These are phyloP conservation scores for Chaetura pelagica DNA, from an alignment of 2,113 vertebrate species.

Conservation along the genomic window DNA sequence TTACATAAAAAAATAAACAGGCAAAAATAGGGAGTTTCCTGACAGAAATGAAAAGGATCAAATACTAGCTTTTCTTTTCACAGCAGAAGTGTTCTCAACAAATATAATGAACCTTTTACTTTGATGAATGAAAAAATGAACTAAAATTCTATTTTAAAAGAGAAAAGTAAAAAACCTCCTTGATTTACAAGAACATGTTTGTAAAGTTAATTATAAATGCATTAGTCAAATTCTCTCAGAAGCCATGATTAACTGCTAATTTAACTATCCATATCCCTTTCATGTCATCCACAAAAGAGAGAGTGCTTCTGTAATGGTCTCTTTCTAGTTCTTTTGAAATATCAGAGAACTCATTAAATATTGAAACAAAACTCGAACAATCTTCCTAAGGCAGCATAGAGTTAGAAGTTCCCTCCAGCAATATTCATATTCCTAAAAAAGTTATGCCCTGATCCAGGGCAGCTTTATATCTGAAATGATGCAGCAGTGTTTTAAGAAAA, in stretches of 20 bases:
- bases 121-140: background rate
- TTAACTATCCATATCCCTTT: constrained; percentile 39
- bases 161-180: background rate
- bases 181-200: constrained; percentile 34
- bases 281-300: constrained; percentile 50
- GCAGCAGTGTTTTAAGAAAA: background rate
- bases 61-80: background rate
- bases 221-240: constrained; percentile 52
- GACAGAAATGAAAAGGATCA: background rate
- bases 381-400: background rate
- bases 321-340: constrained; percentile 61
- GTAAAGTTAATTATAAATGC: constrained; percentile 52
- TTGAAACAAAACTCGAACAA: constrained; percentile 16
- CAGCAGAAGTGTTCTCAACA: background rate
- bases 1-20: background rate
- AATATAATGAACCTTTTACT: background rate
- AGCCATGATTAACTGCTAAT: constrained; percentile 53
- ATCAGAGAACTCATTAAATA: constrained; percentile 48
- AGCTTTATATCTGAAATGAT: background rate
- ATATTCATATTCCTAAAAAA: background rate
- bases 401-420: constrained; percentile 15
- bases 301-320: constrained; percentile 12
- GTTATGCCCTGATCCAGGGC: background rate
- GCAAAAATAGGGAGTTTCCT: background rate
- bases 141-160: background rate